Evolutionary conservation across 2,797 vertebrate genomes (phyloP), one percentile per base, ranked within the genome.

Genomic region (Erpetoichthys calabaricus): DNA sequence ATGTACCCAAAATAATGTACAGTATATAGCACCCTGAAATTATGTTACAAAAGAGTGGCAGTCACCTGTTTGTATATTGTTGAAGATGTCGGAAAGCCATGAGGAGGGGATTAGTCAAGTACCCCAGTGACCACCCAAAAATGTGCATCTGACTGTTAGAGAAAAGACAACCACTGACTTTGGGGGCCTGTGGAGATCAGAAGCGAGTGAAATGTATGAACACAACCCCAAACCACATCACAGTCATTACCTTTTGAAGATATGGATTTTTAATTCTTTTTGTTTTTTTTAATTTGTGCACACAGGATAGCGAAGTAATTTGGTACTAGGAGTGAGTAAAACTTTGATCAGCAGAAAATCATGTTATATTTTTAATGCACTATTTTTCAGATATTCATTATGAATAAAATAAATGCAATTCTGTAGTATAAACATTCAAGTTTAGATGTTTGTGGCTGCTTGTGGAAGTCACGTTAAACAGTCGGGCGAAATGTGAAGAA

Each of bases 21-120:
- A 25, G 25, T 25, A 25, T 25, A 25, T 25, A 25, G 25, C 25
- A 25, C 25, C 25, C 25, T 25, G 25, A 25, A 25, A 25, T 25
- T 25, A 25, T 25, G 25, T 25, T 25, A 25, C 25, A 25, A 25
- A 25, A 25, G 25, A 25, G 25, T 25, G 25, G 25, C 25, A 25
- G 25, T 25, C 25, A 25, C 74, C 72, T 70, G 73, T 82, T 80
- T 74, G 76, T 76, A 84, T 25, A 25, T 25, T 51, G 51, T 58
- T 47, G 76, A 75, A 61, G 64, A 77, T 72, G 70, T 61, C 67
- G 67, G 62, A 75, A 62, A 75, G 76, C 57, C 66, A 74, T 82
- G 82, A 89, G 87, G 81, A 89, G 84, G 86, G 82, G 85, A 80
- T 81, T 76, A 85, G 78, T 85, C 80, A 83, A 80, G 83, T 84